These are phyloP conservation scores for Ceraclea dissimilis DNA, from an alignment of 2,888 invertebrate genomes.

Conservation along the genomic window DNA sequence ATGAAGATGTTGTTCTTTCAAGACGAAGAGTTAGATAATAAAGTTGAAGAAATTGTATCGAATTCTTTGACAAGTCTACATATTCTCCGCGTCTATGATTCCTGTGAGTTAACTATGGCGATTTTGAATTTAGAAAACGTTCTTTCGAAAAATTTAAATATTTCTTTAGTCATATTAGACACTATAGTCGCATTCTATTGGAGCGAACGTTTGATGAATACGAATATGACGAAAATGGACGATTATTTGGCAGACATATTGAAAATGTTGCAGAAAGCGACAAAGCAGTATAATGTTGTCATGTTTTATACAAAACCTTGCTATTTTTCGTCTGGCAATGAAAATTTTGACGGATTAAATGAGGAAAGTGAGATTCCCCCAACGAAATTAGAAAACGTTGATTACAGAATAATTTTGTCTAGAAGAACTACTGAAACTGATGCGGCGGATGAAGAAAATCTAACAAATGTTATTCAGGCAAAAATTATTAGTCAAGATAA, in stretches of 20 bases:
- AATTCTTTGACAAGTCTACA: slow-evolving; percentile 32
- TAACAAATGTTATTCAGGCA: slow-evolving; percentile 2
- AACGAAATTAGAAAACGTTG: slow-evolving; percentile 31
- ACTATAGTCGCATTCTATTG: slow-evolving; percentile 47
- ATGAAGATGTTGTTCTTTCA: neutral
- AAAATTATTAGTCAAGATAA: slow-evolving; percentile 4
- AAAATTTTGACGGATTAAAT: slow-evolving; percentile 27
- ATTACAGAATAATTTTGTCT: slow-evolving; percentile 37
- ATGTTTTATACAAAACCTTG: slow-evolving; percentile 48
- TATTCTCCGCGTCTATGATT: slow-evolving; percentile 38
- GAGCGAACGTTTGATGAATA: slow-evolving; percentile 39
- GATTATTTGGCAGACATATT: slow-evolving; percentile 41
- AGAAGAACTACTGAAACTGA: neutral
- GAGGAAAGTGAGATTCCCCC: neutral
- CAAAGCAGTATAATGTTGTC: slow-evolving; percentile 43
- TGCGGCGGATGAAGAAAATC: neutral
- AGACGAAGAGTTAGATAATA: slow-evolving; percentile 23
- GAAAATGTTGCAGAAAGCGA: slow-evolving; percentile 39
- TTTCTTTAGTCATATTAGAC: slow-evolving; percentile 40
- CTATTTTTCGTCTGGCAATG: slow-evolving; percentile 39
- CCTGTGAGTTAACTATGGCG: slow-evolving; percentile 38
- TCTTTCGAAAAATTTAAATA: slow-evolving; percentile 35
- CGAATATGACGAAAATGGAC: slow-evolving; percentile 45
- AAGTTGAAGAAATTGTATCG: slow-evolving; percentile 27
- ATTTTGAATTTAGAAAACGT: slow-evolving; percentile 41